Evolutionary conservation across 2,888 invertebrate species (phyloP), one percentile per base, ranked within the genome.

Genomic region (Torymus aiolomorphi): DNA sequence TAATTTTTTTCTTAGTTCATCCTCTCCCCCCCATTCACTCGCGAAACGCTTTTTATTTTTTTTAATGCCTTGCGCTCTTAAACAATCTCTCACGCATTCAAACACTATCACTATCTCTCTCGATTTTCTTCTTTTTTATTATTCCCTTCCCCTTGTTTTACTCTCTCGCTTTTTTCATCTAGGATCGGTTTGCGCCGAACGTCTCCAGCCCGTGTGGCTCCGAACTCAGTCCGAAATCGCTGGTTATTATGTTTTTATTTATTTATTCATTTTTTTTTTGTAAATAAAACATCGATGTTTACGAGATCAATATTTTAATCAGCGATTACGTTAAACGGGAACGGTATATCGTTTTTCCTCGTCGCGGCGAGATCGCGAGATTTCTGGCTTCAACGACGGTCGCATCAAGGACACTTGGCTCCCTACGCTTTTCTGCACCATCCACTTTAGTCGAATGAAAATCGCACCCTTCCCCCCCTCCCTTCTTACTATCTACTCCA

Each of bases 341-440:
- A 82, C 70, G 66, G 73, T 73, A 71, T 76, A 78, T 77, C 63
- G 52, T 74, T 78, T 72, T 80, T 78, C 73, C 70, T 67, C 72
- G 69, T 78, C 72, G 74, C 82, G 84, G 84, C 88, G 89, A 89
- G 89, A 90, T 89, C 89, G 89, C 87, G 89, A 89, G 88, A 88
- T 89, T 87, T 89, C 88, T 89, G 89, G 90, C 89, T 89, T 88
- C 87, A 89, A 89, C 90, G 89, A 89, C 89, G 90, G 90, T 89
- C 90, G 90, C 90, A 90, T 80, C 89, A 90, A 90, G 89, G 89
- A 90, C 90, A 90, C 90, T 90, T 90, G 89, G 89, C 90, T 89
- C 90, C 89, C 89, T 77, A 89, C 88, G 88, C 87, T 89, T 87
- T 88, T 88, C 87, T 88, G 88, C 87, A 89, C 87, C 88, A 87